phyloP scores from a whole-genome alignment of 2,888 invertebrate species.

The Onchidella celtica region DNA sequence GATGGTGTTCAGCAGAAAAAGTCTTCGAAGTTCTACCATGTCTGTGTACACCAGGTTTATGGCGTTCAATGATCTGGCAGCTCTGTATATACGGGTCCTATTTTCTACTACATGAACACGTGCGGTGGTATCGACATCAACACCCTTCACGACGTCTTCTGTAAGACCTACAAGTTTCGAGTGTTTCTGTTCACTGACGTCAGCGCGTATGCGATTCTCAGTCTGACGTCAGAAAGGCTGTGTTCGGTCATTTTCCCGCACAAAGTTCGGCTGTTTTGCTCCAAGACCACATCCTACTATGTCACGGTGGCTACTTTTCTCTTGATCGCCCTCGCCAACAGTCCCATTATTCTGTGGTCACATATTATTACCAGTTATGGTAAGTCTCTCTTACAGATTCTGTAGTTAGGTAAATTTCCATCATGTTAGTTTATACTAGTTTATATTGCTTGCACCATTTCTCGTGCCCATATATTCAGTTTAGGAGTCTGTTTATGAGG shows the following conservation, averaged over 20 bases:
- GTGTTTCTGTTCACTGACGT: background rate
- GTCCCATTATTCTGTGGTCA: background rate
- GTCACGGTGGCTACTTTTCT: background rate
- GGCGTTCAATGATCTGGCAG: background rate
- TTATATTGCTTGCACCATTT: too few species aligned
- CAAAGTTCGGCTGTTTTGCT: background rate
- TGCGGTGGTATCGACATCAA: background rate
- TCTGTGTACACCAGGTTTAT: background rate
- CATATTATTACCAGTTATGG: background rate
- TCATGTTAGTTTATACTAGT: too few species aligned
- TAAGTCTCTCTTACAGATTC: too few species aligned
- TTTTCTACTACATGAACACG: background rate
- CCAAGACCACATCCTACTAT: background rate
- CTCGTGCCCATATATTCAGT: too few species aligned
- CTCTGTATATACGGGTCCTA: background rate
- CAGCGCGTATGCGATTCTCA: background rate
- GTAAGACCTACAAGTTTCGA: background rate
- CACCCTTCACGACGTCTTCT: background rate
- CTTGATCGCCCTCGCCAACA: background rate
- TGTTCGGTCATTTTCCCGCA: background rate
- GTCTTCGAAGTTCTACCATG: background rate
- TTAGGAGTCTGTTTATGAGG: too few species aligned
- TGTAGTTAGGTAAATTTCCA: too few species aligned
- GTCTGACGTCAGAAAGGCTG: background rate
- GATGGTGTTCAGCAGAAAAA: conserved; percentile 11